phyloP scores from a whole-genome alignment of 2,797 vertebrate species.

The Cynopterus sphinx region DNA sequence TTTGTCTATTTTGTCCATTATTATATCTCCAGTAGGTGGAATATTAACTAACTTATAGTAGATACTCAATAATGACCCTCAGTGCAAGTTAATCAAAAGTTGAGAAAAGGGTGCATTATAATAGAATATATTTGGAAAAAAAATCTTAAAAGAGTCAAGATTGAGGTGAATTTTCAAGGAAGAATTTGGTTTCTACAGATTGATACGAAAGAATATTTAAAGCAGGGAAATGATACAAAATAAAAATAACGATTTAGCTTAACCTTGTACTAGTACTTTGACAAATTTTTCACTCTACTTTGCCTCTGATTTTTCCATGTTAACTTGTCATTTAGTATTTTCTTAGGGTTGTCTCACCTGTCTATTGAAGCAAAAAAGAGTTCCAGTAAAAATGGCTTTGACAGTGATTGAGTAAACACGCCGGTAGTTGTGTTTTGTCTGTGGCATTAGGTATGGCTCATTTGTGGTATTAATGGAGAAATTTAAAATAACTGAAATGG shows the following conservation, averaged over 20 bases:
- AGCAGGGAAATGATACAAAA: not conserved
- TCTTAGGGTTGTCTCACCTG: not conserved
- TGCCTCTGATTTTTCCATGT: conserved; percentile 29
- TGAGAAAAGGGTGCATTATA: not conserved
- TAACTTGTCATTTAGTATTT: conserved; percentile 47
- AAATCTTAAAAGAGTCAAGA: not conserved
- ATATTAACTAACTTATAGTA: not conserved
- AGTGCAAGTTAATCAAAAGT: not conserved
- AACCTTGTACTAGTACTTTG: not conserved
- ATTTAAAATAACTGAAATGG: conserved; percentile 64
- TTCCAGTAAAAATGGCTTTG: conserved; percentile 35
- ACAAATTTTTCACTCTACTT: not conserved
- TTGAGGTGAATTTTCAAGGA: not conserved
- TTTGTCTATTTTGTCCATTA: not conserved
- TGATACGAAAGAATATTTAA: not conserved
- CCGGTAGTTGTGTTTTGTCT: conserved; percentile 52
- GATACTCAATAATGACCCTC: not conserved
- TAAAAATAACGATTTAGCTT: not conserved
- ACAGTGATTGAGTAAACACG: conserved; percentile 57
- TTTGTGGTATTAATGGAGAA: conserved; percentile 52
- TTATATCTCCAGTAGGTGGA: not conserved
- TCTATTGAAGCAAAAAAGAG: conserved; percentile 14
- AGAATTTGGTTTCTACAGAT: not conserved
- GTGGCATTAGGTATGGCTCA: conserved; percentile 66
- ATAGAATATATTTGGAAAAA: not conserved